phyloP scores from a whole-genome alignment of 2,113 vertebrate species.

The Cynocephalus volans region DNA sequence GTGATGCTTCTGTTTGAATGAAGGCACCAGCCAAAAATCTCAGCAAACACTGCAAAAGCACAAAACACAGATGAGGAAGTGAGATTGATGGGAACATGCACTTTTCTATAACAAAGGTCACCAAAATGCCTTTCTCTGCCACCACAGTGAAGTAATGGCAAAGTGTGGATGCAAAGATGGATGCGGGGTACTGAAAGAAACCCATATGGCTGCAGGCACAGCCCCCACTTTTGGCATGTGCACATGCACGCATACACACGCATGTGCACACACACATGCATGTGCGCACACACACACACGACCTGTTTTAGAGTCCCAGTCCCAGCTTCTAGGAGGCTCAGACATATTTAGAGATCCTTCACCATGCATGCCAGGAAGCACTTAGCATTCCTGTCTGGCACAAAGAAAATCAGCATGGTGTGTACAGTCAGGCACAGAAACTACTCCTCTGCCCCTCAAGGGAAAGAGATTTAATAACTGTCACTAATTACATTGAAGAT shows the following conservation, averaged over 20 bases:
- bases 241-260: neutral
- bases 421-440: conserved; percentile 32
- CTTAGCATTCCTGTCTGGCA: neutral
- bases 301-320: neutral
- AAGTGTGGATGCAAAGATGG: neutral
- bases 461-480: conserved; percentile 56
- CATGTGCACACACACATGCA: neutral
- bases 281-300: neutral
- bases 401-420: neutral
- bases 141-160: neutral
- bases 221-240: neutral
- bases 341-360: neutral
- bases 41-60: conserved; percentile 16
- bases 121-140: neutral
- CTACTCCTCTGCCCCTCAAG: neutral
- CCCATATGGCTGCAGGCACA: neutral
- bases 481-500: conserved; percentile 62
- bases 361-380: neutral
- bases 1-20: neutral
- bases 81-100: neutral
- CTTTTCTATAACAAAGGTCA: neutral
- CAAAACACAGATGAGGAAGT: conserved; percentile 12
- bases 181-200: conserved; percentile 4
- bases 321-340: neutral
- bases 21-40: neutral